These are phyloP conservation scores for Leuciscus waleckii DNA, from an alignment of 2,797 vertebrate species.

Conservation along the genomic window DNA sequence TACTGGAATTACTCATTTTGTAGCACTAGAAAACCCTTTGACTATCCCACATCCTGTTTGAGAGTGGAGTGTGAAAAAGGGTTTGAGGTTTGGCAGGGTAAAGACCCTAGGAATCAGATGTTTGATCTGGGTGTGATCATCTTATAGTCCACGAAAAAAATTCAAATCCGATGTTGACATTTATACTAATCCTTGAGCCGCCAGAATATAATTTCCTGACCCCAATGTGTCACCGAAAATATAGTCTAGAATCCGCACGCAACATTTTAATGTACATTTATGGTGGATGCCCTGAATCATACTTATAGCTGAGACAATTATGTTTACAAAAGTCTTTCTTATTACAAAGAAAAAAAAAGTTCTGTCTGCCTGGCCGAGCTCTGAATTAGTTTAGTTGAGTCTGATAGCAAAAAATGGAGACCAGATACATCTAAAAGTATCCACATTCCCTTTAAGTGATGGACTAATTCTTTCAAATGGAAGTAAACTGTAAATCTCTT, in stretches of 20 bases:
- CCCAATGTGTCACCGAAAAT: background rate
- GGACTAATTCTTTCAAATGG: background rate
- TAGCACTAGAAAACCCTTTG: slow-evolving; percentile 46
- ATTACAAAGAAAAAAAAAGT: too few species aligned
- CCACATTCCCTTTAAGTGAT: background rate
- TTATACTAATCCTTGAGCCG: background rate
- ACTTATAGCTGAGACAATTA: slow-evolving; percentile 4
- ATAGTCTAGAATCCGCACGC: background rate
- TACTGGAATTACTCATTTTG: slow-evolving; percentile 65
- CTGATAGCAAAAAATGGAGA: too few species aligned
- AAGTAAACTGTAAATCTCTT: too few species aligned
- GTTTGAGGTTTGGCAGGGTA: slow-evolving; percentile 51
- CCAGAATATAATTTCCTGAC: slow-evolving; percentile 3
- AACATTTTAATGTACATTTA: background rate
- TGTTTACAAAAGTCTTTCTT: too few species aligned
- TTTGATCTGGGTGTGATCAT: slow-evolving; percentile 41
- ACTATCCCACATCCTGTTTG: slow-evolving; percentile 58
- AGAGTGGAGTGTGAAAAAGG: slow-evolving; percentile 43
- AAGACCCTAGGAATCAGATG: slow-evolving; percentile 61
- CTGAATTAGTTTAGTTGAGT: too few species aligned
- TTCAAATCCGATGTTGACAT: slow-evolving; percentile 15
- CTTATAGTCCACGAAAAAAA: slow-evolving; percentile 37
- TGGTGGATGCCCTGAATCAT: background rate
- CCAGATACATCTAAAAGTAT: background rate
- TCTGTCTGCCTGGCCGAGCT: too few species aligned